Percentiles rank a stretch among this genome's conserved stretches.
phyloP scores from a whole-genome alignment of 2,888 invertebrate genomes.

The Lamproptera curius region DNA sequence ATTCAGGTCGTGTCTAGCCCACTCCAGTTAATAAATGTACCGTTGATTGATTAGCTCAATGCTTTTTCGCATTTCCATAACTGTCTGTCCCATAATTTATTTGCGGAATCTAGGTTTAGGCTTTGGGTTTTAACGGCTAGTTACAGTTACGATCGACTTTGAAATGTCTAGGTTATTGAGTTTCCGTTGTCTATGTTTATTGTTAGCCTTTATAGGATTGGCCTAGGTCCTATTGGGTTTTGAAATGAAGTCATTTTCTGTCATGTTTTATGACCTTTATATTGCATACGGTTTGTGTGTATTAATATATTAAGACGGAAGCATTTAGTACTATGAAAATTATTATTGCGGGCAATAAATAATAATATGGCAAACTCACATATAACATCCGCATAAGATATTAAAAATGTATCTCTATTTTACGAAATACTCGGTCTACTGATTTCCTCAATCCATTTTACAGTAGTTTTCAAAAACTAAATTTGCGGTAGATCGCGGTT shows the following conservation, averaged over 20 bases:
- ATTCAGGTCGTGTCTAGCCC: constrained; percentile 14
- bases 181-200: neutral
- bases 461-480: too few relatives aligned
- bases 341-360: too few relatives aligned
- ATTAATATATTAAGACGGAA: too few relatives aligned
- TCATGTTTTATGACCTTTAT: too few relatives aligned
- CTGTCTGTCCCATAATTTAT: constrained; percentile 10
- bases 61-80: constrained; percentile 10
- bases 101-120: constrained; percentile 11
- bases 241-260: neutral
- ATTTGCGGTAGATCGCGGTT: too few relatives aligned
- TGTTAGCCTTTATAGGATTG: neutral
- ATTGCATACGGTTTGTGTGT: too few relatives aligned
- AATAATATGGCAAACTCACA: too few relatives aligned
- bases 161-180: neutral
- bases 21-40: constrained; percentile 9
- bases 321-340: too few relatives aligned
- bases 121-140: neutral
- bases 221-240: neutral
- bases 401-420: too few relatives aligned
- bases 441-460: too few relatives aligned
- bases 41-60: constrained; percentile 12
- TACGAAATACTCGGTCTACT: too few relatives aligned
- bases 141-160: neutral
- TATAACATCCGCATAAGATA: too few relatives aligned